Base-by-base conservation (phyloP, 2,888 invertebrate species). In the Drosophila mettleri region DNA sequence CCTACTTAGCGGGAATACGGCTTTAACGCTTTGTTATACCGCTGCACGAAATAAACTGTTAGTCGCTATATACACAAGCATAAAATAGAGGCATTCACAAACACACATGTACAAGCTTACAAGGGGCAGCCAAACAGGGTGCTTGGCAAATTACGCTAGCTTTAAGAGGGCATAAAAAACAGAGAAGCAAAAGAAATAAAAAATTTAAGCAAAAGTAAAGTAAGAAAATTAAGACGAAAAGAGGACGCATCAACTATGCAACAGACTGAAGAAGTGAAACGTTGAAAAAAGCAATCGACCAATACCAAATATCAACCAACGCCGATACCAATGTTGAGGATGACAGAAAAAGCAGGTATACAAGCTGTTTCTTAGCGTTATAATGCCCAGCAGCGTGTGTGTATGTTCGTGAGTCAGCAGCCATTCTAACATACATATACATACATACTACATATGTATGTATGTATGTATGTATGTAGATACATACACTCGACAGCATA, bases 331-430 rank as follows among this genome's bases (percentile, higher is more conserved):
- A 68, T 62, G 62, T 10, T n/a, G 57, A 64, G 60, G 53, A 29
- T 53, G 52, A 53, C 78, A 65, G 81, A 78, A 43, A 43, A 59
- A 49, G 49, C 69, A 69, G 79, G 67, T 64, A 79, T 39, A 57
- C 59, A 62, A 72, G 54, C 49, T 61, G 43, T 63, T 55, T 73
- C 59, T 79, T 82, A 79, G 83, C 71, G 86, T 87, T 82, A 82
- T 77, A 77, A 67, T 77, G 69, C 78, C 78, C 69, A 69, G 68
- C 71, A 83, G 69, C 70, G 46, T 62, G 59, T 48, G 48, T 68
- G 31, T 73, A 53, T 71, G 45, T 70, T 57, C 74, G 73, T 83
- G 88, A 83, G 84, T 88, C 82, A 83, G 73, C 71, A 73, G 38
- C 58, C 62, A 86, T 58, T n/a, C n/a, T n/a, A n/a, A n/a, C n/a